Base-by-base conservation (phyloP, 2,888 invertebrate genomes). In the Tholera decimalis region DNA sequence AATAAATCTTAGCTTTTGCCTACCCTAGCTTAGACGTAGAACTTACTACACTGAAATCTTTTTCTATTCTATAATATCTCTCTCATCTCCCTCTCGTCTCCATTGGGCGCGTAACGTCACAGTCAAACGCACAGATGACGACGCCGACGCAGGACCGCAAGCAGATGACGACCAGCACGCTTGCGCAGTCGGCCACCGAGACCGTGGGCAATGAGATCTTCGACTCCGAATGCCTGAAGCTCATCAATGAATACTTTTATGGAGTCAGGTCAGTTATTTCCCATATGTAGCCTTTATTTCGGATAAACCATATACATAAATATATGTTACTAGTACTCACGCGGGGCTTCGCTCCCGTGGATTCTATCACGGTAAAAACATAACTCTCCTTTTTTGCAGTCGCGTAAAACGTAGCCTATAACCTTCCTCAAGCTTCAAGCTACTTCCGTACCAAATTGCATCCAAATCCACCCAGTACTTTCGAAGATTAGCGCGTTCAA, bases 161-260 rank as follows among this genome's bases (percentile, higher is more conserved):
- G 83, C 97, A 97, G 73, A 96, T 98, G 95, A 97, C 98, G 0
- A 97, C 97, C 0, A 96, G 96, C 46, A 95, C 96, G 0, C 93
- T 97, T 0, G 96, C 97, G 0, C 97, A 97, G 9, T 97, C 97
- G 0, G 96, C 97, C 0, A 97, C 98, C 0, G 98, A 98, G 87
- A 96, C 98, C 0, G 97, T 98, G 4, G 98, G 98, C 71, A 97
- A 98, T 83, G 98, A 98, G 92, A 97, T 98, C 78, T 98, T 97
- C 83, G 98, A 99, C 86, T 96, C 97, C 0, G 98, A 98, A 73
- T 98, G 98, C 81, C 93, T 99, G 72, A 98, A 98, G 83, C 95
- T 98, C 46, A 99, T 99, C 88, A 99, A 99, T 88, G 99, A 99
- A 91, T 99, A 99, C 93, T 99, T 99, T 92, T 99, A 99, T 88